phyloP scores from a whole-genome alignment of 2,113 vertebrate genomes.

The Tragulus kanchil region DNA sequence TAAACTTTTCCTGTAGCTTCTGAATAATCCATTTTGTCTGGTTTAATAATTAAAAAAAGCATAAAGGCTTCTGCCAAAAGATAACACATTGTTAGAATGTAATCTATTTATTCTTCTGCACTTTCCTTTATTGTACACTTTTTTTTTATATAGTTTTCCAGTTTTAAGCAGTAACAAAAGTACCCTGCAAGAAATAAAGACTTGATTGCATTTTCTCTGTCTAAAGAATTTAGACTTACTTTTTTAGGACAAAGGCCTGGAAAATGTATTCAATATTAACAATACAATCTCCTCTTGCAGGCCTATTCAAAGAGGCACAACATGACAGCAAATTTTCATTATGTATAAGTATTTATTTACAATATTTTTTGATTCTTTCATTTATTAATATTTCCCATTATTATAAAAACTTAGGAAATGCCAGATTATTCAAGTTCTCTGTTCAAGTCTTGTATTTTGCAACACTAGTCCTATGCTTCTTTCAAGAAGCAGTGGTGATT shows the following conservation, averaged over 20 bases:
- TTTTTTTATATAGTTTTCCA: conserved; percentile 31
- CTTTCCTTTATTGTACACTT: conserved; percentile 54
- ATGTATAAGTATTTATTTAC: not conserved
- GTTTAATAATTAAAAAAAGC: conserved; percentile 71
- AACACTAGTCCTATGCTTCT: not conserved
- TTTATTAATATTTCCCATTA: conserved; percentile 34
- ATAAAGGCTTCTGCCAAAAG: conserved; percentile 46
- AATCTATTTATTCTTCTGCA: conserved; percentile 49
- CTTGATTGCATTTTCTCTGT: conserved; percentile 37
- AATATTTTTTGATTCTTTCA: conserved; percentile 6
- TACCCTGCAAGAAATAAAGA: conserved; percentile 58
- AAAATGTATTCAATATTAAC: conserved; percentile 25
- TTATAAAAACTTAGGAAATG: not conserved
- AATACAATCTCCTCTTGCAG: not conserved
- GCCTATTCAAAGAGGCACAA: not conserved
- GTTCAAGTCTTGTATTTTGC: not conserved
- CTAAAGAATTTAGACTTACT: not conserved
- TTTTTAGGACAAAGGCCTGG: conserved; percentile 48
- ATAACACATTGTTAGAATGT: conserved; percentile 52
- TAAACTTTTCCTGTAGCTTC: conserved; percentile 31
- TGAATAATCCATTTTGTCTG: conserved; percentile 68
- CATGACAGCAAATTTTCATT: conserved; percentile 28
- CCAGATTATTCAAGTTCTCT: not conserved
- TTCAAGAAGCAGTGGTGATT: not conserved
- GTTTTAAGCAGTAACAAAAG: conserved; percentile 68